Base-by-base conservation (phyloP, 1,140 invertebrate species). In the Galleria mellonella region DNA sequence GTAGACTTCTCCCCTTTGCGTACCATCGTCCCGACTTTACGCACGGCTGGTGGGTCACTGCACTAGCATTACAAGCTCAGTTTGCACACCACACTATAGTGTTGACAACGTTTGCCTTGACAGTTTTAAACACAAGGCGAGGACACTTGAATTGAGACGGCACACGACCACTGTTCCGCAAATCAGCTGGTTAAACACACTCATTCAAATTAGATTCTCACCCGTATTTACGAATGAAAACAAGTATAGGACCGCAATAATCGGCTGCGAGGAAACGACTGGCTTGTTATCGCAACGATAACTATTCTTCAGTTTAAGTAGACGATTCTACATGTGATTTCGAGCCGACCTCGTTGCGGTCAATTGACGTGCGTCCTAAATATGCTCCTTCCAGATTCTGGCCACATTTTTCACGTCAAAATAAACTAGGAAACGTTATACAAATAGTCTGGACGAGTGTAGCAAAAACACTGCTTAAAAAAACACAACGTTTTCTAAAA, bases 11-110 rank as follows among this genome's bases (percentile, higher is more conserved):
- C 79, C 74, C 76, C 72, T 60, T 79, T 71, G 62, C 69, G 74
- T 54, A 81, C 74, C 79, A 83, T 83, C 54, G 60, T 62, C 62
- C 67, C 70, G 63, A 52, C 73, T 73, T 76, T 72, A 78, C 75
- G 73, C 75, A 68, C 68, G 61, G 69, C 62, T 68, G 72, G 29
- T 72, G 71, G 78, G 74, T 79, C 76, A 77, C 60, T 83, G 75
- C 72, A 77, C 77, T 64, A 47, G 47, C 44, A 49, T 55, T 62
- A 61, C 64, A 50, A 47, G 43, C 43, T 48, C 27, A 40, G 31
- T 46, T 49, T 51, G 52, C 50, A 43, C 51, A 55, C 46, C 44
- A 51, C 41, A 47, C 38, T 45, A 23, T 55, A 36, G 50, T 50
- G 46, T 51, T 45, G 17, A 40, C 50, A 23, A 49, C 36, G 14